Base-by-base conservation (phyloP, 2,113 vertebrate genomes). In the Actenoides hombroni region DNA sequence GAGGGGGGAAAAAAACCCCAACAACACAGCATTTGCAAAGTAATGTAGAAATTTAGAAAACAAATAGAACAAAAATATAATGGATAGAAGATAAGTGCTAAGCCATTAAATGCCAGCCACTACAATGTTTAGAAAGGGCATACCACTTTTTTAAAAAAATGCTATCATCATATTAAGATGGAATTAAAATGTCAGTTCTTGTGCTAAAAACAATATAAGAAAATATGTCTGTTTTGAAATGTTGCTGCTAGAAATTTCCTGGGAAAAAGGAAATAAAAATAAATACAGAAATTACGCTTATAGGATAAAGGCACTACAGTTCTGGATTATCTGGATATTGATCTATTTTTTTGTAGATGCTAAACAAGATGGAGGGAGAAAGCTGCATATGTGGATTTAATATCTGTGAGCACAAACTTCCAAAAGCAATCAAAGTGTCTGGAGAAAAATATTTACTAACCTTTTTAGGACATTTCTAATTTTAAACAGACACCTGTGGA, bases 111-210 rank as follows among this genome's bases (percentile, higher is more conserved):
- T 26, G 6, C 4, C 56, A 75, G 15, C 9, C 18, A 86, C 25
- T 4, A 12, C 46, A 19, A 25, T n/a, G 54, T 13, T 29, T 80
- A 39, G 10, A 56, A 39, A 60, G 78, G 25, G 1, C 2, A 11
- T 85, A 56, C 18, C 0, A 11, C 3, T 57, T 15, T 15, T 9
- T 2, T 3, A 3, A 39, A 39, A n/a, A 57, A 16, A 24, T 3
- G 13, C 3, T 63, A 31, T 17, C 69, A 60, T 60, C 13, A 39
- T 2, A 5, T 75, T 59, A 63, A 59, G 3, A 12, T 54, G 15
- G 16, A 71, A 68, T 68, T 40, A 61, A 75, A 78, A 40, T 16
- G 33, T 54, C 59, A 37, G 35, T 53, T 33, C 3, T 63, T 67
- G 19, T 76, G n/a, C 68, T 80, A 11, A 59, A 69, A 63, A 39